Percentiles rank a stretch among this genome's conserved stretches.
Evolutionary conservation across 2,797 vertebrate genomes (phyloP).

Genomic region (Oreochromis mossambicus): DNA sequence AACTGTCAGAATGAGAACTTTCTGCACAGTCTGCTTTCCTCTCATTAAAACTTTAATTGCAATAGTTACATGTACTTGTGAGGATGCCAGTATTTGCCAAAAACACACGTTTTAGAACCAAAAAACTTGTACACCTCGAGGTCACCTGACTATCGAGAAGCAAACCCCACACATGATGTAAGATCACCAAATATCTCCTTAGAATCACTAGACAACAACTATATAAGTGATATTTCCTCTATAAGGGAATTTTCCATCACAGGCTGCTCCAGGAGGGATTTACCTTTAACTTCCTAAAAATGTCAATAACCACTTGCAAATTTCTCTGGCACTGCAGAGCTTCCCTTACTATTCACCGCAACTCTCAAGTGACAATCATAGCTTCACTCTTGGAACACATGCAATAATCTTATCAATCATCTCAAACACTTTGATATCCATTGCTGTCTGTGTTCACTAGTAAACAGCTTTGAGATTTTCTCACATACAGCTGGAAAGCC

Average conservation of each 20-base stretch:
- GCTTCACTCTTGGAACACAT: conserved; percentile 22
- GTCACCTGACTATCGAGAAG: not conserved
- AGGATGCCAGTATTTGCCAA: not conserved
- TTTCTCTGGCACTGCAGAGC: not conserved
- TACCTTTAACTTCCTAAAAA: not conserved
- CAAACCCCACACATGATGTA: not conserved
- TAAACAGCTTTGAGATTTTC: conserved; percentile 53
- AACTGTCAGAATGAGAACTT: not conserved
- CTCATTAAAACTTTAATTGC: not conserved
- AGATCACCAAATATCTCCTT: not conserved
- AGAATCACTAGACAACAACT: not conserved
- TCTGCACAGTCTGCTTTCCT: not conserved
- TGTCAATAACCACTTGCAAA: not conserved
- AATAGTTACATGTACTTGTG: fast-evolving
- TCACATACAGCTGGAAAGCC: conserved; percentile 11
- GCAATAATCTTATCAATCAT: conserved; percentile 55
- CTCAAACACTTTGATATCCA: conserved; percentile 43
- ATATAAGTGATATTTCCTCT: not conserved
- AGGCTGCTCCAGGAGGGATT: not conserved
- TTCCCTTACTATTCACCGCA: not conserved
- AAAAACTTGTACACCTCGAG: not conserved
- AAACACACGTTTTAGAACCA: not conserved
- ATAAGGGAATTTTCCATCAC: not conserved
- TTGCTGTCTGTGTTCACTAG: conserved; percentile 34
- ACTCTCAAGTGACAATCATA: not conserved